Percentiles rank a stretch among this genome's conserved stretches.
Evolutionary conservation across 2,888 invertebrate species (phyloP).

Genomic region (Chaetogeoica ovagalla): DNA sequence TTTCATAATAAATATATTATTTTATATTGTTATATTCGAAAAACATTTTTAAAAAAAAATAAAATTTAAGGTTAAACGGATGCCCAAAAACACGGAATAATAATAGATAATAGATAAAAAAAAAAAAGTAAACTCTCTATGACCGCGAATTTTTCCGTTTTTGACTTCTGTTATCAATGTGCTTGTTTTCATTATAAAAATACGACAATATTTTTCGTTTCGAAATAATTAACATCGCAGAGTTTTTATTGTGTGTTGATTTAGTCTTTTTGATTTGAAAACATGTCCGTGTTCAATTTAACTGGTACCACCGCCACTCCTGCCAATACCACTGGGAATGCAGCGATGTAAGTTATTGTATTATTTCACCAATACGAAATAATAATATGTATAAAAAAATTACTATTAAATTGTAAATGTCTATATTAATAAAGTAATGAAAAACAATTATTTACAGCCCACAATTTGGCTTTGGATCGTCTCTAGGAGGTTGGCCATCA

Average conservation of each 20-base stretch:
- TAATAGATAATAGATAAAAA: no score
- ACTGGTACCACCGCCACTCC: background rate
- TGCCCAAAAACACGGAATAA: background rate
- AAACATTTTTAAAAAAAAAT: no score
- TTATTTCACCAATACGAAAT: background rate
- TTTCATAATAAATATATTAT: no score
- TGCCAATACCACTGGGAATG: conserved; percentile 15
- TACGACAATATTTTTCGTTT: background rate
- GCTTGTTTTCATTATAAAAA: no score
- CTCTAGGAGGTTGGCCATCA: conserved; percentile 18
- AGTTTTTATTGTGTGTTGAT: background rate
- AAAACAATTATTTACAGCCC: conserved; percentile 24
- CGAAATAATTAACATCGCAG: background rate
- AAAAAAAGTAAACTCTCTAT: background rate
- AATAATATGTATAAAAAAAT: no score
- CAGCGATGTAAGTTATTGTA: conserved; percentile 23
- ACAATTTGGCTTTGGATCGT: conserved; percentile 43
- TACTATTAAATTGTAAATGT: no score
- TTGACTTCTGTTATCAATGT: background rate
- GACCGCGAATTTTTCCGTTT: background rate
- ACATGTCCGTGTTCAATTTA: conserved; percentile 39
- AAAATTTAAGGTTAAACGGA: background rate
- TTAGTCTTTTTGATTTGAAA: background rate
- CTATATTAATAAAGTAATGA: background rate
- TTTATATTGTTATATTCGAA: no score